A percentile compares a stretch with the other conserved stretches of the same genome.
These are phyloP conservation scores for Piscicola geometra DNA, from an alignment of 2,888 invertebrate species.

Conservation along the genomic window DNA sequence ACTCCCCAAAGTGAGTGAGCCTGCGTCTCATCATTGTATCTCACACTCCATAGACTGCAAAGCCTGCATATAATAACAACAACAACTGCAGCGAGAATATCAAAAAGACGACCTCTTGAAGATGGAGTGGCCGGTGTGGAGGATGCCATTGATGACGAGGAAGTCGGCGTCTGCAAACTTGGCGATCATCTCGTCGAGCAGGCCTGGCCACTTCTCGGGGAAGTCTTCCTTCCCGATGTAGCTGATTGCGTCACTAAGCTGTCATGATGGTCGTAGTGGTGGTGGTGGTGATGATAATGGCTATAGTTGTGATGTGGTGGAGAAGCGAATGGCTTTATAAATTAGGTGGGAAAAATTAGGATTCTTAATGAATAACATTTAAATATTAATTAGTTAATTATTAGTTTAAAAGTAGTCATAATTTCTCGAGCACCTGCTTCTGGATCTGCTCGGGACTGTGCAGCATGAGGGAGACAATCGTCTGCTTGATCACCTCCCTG, in stretches of 20 bases:
- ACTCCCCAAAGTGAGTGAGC: too few relatives aligned
- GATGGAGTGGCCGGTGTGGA: slow-evolving; percentile 90
- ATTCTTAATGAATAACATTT: too few relatives aligned
- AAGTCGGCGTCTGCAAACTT: slow-evolving; percentile 82
- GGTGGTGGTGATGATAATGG: neutral
- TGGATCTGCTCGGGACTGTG: slow-evolving; percentile 83
- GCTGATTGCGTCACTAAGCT: slow-evolving; percentile 85
- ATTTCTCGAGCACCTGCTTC: slow-evolving; percentile 75
- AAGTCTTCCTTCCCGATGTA: slow-evolving; percentile 95
- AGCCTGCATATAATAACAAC: too few relatives aligned
- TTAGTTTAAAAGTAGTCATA: too few relatives aligned
- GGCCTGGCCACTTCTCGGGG: slow-evolving; percentile 88
- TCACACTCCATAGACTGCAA: too few relatives aligned
- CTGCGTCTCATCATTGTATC: too few relatives aligned
- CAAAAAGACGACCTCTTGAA: slow-evolving; percentile 69
- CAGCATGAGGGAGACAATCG: slow-evolving; percentile 87
- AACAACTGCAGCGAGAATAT: neutral
- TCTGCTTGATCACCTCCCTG: slow-evolving; percentile 72
- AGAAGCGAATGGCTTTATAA: too few relatives aligned
- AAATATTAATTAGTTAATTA: too few relatives aligned
- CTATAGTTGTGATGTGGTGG: neutral
- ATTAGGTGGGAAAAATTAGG: too few relatives aligned
- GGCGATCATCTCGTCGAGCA: slow-evolving; percentile 86
- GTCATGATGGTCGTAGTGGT: slow-evolving; percentile 39
- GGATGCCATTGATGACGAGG: slow-evolving; percentile 85